These are phyloP conservation scores for Triops cancriformis DNA, from an alignment of 1,140 invertebrate genomes.

Conservation along the genomic window DNA sequence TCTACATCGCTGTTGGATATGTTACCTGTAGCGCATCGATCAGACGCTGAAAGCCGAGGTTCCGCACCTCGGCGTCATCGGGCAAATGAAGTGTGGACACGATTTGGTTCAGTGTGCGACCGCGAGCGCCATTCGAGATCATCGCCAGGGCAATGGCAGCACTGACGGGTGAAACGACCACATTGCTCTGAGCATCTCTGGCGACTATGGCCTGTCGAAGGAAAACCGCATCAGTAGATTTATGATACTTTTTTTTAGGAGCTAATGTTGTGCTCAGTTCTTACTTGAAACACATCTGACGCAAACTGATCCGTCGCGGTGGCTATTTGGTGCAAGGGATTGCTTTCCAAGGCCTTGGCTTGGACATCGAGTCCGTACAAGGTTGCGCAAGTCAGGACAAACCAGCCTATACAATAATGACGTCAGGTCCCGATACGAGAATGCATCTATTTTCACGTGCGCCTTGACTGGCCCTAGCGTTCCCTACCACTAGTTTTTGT, in stretches of 20 bases:
- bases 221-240: not conserved
- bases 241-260: not conserved
- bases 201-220: not conserved
- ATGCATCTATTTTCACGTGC: not conserved
- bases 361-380: not conserved
- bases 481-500: not conserved
- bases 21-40: conserved; percentile 22
- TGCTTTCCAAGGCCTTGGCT: not conserved
- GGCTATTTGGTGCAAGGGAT: not conserved
- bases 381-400: not conserved
- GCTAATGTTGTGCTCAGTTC: not conserved
- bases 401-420: not conserved
- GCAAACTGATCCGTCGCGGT: not conserved
- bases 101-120: conserved; percentile 21
- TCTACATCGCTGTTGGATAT: not conserved
- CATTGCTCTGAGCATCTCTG: conserved; percentile 13
- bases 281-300: not conserved
- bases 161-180: conserved; percentile 22
- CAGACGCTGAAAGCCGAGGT: conserved; percentile 14
- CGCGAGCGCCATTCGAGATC: conserved; percentile 21
- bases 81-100: not conserved
- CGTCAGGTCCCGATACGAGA: not conserved
- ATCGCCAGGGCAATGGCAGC: conserved; percentile 23
- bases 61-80: not conserved
- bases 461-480: not conserved